phyloP scores from a whole-genome alignment of 1,140 invertebrate species.

The Dendrolimus punctatus region DNA sequence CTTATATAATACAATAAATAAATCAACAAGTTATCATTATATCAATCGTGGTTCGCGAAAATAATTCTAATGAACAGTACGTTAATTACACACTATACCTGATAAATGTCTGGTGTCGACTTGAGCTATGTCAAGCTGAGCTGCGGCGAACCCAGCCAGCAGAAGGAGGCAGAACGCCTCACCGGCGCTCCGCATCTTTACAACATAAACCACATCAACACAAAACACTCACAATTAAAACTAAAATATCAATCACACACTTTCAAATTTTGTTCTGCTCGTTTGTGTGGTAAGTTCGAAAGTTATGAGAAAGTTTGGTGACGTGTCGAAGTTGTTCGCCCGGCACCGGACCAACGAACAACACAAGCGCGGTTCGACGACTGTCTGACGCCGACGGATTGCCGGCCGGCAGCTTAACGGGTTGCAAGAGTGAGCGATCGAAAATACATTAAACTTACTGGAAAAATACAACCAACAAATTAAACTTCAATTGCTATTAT shows the following conservation, averaged over 20 bases:
- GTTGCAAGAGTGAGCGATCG: neutral
- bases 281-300: constrained; percentile 8
- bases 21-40: too few relatives aligned
- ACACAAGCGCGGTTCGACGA: constrained; percentile 31
- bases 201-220: constrained; percentile 56
- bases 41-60: too few relatives aligned
- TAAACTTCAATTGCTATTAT: too few relatives aligned
- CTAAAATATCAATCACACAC: constrained; percentile 18
- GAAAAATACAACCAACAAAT: neutral
- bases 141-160: constrained; percentile 39
- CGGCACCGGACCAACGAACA: constrained; percentile 16
- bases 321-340: constrained; percentile 30
- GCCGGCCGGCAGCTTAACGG: constrained; percentile 5
- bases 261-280: constrained; percentile 7
- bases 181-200: constrained; percentile 58
- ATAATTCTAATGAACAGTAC: too few relatives aligned
- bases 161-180: constrained; percentile 54
- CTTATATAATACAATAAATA: too few relatives aligned
- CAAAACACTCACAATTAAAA: constrained; percentile 32
- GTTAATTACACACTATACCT: constrained; percentile 29
- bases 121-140: constrained; percentile 37
- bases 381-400: constrained; percentile 30
- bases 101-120: constrained; percentile 55
- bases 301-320: constrained; percentile 51
- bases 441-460: neutral